Evolutionary conservation across 2,113 vertebrate species (phyloP).

Genomic region (Pituophis catenifer): DNA sequence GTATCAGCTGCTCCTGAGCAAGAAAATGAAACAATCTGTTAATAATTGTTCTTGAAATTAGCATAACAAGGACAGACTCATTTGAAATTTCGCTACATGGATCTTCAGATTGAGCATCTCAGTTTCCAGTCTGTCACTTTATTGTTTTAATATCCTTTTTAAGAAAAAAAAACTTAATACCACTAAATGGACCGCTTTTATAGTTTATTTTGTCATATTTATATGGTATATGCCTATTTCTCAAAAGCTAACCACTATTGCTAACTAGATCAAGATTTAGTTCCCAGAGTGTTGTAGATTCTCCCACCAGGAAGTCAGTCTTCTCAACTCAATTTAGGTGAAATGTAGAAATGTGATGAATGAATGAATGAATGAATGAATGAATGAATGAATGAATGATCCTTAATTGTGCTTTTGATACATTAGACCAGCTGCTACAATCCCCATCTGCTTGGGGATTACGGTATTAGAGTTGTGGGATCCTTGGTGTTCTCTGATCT

Average conservation of each 20-base stretch:
- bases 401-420: not conserved
- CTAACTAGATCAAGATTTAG: not conserved
- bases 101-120: not conserved
- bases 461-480: not conserved
- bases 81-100: not conserved
- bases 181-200: not conserved
- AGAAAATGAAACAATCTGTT: not conserved
- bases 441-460: not conserved
- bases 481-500: not conserved
- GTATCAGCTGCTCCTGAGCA: not conserved
- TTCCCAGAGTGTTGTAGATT: not conserved
- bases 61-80: not conserved
- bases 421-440: not conserved
- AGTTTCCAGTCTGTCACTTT: not conserved
- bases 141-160: not conserved
- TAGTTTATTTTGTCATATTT: not conserved
- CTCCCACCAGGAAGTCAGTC: not conserved
- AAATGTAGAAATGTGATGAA: not conserved
- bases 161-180: not conserved
- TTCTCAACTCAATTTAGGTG: not conserved
- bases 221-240: not conserved
- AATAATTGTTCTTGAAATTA: too few relatives aligned
- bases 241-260: not conserved
- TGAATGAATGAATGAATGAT: not conserved
- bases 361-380: too few relatives aligned